Evolutionary conservation across 2,888 invertebrate species (phyloP), one percentile per base, ranked within the genome.

Genomic region (Ischnura elegans): DNA sequence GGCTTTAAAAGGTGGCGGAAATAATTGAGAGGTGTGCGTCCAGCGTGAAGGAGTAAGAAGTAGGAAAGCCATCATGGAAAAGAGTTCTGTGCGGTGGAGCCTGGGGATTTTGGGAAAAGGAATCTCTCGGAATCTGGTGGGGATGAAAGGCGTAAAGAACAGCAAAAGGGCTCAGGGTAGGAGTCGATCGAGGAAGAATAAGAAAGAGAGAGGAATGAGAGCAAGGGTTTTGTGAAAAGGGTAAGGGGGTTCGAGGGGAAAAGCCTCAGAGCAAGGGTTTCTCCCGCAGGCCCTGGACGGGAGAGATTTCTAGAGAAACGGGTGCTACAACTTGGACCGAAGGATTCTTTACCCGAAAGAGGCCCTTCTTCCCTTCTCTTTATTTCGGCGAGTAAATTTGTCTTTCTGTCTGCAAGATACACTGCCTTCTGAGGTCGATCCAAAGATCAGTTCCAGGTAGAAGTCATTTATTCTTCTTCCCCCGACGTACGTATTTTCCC

Each of bases 341-440:
- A 36, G 76, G 76, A 76, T 76, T 36, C 76, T 76, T 76, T 76
- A 76, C 76, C 61, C 25, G 25, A 76, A 25, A 13, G 61, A 21
- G 6, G 25, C 61, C 36, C 76, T n/a, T 25, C 61, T 61, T 19
- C 25, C 61, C 21, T 25, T 19, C 76, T 76, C 76, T 76, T 76
- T 76, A 29, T 76, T 76, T 76, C 76, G 76, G 76, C 76, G 76
- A 76, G 76, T 76, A 76, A 76, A 76, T 76, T 76, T 76, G 76
- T 76, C 76, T 76, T 76, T 76, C 76, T 76, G 76, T 76, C 76
- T 36, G 29, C 29, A 25, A 76, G 76, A 76, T 76, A 76, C 29
- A 76, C 29, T 76, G 76, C 76, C 76, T 76, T 36, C 76, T 16
- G 16, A 8, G 76, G 76, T 13, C 76, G 76, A 36, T 76, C 76